Evolutionary conservation across 1,140 invertebrate species (phyloP).

Genomic region (Drosophila subpulchrella): DNA sequence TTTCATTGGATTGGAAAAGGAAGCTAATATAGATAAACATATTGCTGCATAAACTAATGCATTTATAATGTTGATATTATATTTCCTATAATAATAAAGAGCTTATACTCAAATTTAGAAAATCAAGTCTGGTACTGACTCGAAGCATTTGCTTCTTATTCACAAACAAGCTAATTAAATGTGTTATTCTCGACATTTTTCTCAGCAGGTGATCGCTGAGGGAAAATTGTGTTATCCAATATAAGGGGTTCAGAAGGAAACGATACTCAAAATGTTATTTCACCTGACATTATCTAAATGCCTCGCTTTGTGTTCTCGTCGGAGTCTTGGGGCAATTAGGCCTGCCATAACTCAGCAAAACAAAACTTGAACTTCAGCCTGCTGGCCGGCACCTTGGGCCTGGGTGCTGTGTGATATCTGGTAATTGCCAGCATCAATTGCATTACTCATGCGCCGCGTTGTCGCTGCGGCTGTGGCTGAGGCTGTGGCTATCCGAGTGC

Average conservation of each 20-base stretch:
- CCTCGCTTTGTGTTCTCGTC: slow-evolving; percentile 33
- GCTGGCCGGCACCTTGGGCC: slow-evolving; percentile 65
- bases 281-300: slow-evolving; percentile 24
- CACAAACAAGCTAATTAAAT: neutral
- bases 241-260: neutral
- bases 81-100: too few species aligned
- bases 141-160: neutral
- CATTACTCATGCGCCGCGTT: slow-evolving; percentile 73
- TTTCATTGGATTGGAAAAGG: neutral
- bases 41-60: too few species aligned
- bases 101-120: too few species aligned
- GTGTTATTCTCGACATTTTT: neutral
- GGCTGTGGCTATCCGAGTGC: too few species aligned
- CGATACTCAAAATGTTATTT: slow-evolving; percentile 15
- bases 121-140: too few species aligned
- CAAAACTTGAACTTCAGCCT: slow-evolving; percentile 77
- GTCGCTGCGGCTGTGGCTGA: slow-evolving; percentile 24
- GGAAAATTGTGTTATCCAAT: neutral
- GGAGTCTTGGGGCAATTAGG: slow-evolving; percentile 56
- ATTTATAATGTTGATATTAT: too few species aligned
- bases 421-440: slow-evolving; percentile 71
- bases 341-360: slow-evolving; percentile 56
- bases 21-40: too few species aligned
- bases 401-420: slow-evolving; percentile 45
- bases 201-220: neutral